Base-by-base conservation (phyloP, 2,113 vertebrate species). In the Motacilla tschutschensis region DNA sequence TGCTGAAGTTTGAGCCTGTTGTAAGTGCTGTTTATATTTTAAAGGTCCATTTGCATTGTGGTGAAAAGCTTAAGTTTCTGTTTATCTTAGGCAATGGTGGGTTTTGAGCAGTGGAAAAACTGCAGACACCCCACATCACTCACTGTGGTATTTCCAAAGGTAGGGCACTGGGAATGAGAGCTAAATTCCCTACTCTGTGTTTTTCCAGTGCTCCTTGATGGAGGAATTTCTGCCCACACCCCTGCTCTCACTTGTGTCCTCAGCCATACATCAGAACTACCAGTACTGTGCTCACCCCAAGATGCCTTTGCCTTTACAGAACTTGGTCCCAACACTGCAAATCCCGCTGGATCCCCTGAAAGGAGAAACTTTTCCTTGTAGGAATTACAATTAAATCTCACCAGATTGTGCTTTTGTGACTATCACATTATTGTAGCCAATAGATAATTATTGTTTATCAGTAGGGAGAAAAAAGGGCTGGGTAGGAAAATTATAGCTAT, bases 381-480 rank as follows among this genome's bases (percentile, higher is more conserved):
- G 50, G 69, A 79, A 80, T 88, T 67, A 78, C 84, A 85, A 83
- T 93, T 80, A 80, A 80, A 84, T 87, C 72, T 85, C 78, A 85
- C 81, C 85, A 55, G 81, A 66, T 64, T 72, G 79, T 64, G 60
- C 87, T 87, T 93, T 93, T 93, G 84, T 93, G 82, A 67, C 79
- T 90, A 71, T 90, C 69, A 35, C 57, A 33, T 91, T 84, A 85
- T 78, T 90, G 92, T 93, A 93, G 90, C 87, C 90, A 87, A 94
- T 91, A 83, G 87, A 90, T 95, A 93, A 95, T 93, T 93, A 94
- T 90, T 95, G 90, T 95, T 95, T 95, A 93, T 88, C 82, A 88
- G 79, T 69, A 74, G 82, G 51, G 67, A 55, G 74, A 73, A 74
- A 78, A 75, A 65, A 33, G 62, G 86, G 58, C 69, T 80, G 88